Base-by-base conservation (phyloP, 2,797 vertebrate genomes). In the Cetoscarus ocellatus region DNA sequence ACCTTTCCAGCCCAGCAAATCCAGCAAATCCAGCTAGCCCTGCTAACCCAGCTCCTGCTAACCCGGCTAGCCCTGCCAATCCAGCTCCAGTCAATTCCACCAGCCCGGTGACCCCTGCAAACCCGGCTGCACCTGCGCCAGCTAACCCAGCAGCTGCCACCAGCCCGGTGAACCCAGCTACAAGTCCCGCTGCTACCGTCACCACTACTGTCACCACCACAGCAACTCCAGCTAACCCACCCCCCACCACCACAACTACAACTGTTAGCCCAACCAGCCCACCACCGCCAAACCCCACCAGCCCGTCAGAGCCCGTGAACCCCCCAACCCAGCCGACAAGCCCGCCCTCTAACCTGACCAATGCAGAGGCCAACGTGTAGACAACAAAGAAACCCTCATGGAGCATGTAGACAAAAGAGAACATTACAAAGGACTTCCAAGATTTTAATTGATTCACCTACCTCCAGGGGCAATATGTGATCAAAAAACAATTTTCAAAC, bases 391-490 rank as follows among this genome's bases (percentile, higher is more conserved):
- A 73, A 92, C 89, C 91, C 92, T 91, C 74, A 86, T 94, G 93
- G 94, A 93, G 94, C 93, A 91, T 83, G 88, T 92, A 93, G 91
- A 93, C 89, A 96, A 82, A 94, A 95, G 95, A 95, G 94, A 96
- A 92, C 94, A 94, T 89, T 95, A 96, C 94, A 95, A 96, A 96
- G 96, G 95, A 97, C 96, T 98, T 96, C 96, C 92, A 94, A 91
- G 93, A 96, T 96, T 96, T 95, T 93, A 95, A 96, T 96, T 95
- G 95, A 95, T 93, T 96, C 95, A 98, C 96, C 97, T 99, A 98
- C 98, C 97, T 99, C 97, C 95, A 95, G 96, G 95, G 96, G 97
- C 94, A 95, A 96, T 95, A 94, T 90, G 91, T 93, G 91, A 95
- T 94, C 91, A 89, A 94, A 94, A 27, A 92, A 86, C 79, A 86